A percentile compares a stretch with the other conserved stretches of the same genome.
Evolutionary conservation across 2,113 vertebrate genomes (phyloP).

Genomic region (Pao palembangensis): DNA sequence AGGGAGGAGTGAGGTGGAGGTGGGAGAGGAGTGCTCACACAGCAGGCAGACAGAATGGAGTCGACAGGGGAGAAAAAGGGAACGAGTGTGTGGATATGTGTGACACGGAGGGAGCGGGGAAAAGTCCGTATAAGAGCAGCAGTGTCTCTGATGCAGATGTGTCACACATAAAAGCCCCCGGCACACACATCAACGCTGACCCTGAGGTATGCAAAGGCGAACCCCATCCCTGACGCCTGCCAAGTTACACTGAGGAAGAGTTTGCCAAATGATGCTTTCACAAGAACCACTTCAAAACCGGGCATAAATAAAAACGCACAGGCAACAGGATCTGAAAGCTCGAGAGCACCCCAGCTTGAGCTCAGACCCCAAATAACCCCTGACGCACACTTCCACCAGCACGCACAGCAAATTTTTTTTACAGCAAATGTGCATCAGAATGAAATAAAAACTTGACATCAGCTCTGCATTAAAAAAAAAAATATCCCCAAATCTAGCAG

Average conservation of each 20-base stretch:
- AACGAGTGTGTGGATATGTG: conserved; percentile 18
- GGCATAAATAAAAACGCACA: conserved; percentile 65
- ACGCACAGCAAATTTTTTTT: conserved; percentile 12
- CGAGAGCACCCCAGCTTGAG: conserved; percentile 45
- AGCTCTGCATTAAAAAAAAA: background rate
- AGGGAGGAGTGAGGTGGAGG: conserved; percentile 24
- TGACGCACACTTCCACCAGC: conserved; percentile 30
- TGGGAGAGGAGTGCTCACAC: conserved; percentile 35
- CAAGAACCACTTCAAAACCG: conserved; percentile 71
- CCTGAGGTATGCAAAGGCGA: conserved; percentile 54
- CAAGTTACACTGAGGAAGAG: conserved; percentile 70
- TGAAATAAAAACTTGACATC: too few relatives aligned
- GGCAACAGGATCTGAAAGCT: conserved; percentile 40
- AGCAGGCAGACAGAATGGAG: conserved; percentile 31
- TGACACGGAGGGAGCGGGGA: conserved; percentile 12
- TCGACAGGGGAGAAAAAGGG: conserved; percentile 50
- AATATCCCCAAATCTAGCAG: background rate
- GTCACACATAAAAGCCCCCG: conserved; percentile 54
- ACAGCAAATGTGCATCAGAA: too few relatives aligned
- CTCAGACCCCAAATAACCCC: conserved; percentile 52
- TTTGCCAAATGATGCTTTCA: conserved; percentile 70
- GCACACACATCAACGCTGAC: conserved; percentile 66
- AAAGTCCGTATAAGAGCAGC: background rate
- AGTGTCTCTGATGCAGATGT: conserved; percentile 21
- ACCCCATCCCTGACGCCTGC: conserved; percentile 48